These are phyloP conservation scores for Onychomys torridus DNA, from an alignment of 2,797 vertebrate genomes.

Conservation along the genomic window DNA sequence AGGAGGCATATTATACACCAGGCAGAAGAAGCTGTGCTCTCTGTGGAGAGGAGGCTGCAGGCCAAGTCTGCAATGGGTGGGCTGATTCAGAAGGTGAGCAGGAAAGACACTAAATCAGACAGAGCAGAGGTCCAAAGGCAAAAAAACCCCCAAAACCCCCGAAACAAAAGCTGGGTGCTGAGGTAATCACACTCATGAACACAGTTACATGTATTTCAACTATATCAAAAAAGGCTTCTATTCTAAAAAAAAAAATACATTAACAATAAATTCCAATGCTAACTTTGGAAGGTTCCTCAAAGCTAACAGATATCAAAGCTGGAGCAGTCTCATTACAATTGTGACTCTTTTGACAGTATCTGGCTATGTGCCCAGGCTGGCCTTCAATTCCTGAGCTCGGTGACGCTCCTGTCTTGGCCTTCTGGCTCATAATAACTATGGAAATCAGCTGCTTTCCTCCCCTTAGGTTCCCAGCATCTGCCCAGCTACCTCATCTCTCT, in stretches of 20 bases:
- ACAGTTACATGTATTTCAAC: neutral
- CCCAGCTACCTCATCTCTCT: neutral
- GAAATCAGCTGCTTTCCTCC: neutral
- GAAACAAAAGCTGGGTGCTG: neutral
- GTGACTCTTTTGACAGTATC: neutral
- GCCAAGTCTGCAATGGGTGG: neutral
- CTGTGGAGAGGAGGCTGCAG: neutral
- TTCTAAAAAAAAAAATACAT: neutral
- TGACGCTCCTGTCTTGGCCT: neutral
- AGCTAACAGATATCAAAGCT: neutral
- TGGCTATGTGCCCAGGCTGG: neutral
- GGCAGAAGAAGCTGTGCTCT: conserved; percentile 14
- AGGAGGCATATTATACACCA: neutral
- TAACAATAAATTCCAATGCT: neutral
- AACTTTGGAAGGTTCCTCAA: neutral
- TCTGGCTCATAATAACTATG: neutral
- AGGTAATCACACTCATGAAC: neutral
- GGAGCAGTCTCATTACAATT: neutral
- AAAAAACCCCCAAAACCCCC: no score
- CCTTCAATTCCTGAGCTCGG: neutral
- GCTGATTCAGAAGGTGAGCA: neutral
- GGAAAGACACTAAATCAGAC: neutral
- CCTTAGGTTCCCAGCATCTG: neutral
- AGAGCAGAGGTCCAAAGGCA: neutral
- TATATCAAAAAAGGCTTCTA: neutral